Conservation (phyloP, 2,113 vertebrate species). For the Heliornis fulica region DNA sequence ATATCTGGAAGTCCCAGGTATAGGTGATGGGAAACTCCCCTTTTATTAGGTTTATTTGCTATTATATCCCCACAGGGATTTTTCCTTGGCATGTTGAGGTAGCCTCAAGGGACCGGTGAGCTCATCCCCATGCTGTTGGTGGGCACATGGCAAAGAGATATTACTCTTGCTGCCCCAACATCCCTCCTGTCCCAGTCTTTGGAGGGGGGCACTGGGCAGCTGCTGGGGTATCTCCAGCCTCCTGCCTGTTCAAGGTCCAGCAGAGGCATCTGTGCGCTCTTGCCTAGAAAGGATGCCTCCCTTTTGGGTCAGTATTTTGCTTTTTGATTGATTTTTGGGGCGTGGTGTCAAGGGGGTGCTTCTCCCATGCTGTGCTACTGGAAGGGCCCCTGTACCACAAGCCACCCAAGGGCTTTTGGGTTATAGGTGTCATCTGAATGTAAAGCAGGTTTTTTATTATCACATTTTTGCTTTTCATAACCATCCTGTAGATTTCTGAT, state of each 20-base stretch:
- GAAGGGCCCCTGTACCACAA: not conserved
- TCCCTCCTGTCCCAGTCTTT: not conserved
- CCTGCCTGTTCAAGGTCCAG: not conserved
- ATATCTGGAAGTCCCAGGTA: not conserved
- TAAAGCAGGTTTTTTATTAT: not conserved
- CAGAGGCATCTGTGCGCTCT: fast-evolving
- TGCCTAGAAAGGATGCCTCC: not conserved
- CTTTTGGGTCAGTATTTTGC: not conserved
- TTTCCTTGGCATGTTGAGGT: fast-evolving
- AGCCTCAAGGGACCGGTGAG: fast-evolving
- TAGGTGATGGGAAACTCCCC: not conserved
- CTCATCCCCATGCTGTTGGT: not conserved
- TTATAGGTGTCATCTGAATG: not conserved
- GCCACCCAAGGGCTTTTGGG: not conserved
- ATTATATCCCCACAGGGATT: not conserved
- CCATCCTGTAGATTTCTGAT: slow-evolving; percentile 33
- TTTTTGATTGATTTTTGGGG: not conserved
- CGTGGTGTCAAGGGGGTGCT: not conserved
- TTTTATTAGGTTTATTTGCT: not conserved
- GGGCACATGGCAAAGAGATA: not conserved
- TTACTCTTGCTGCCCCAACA: not conserved
- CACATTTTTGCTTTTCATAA: slow-evolving; percentile 12
- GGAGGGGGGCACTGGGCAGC: not conserved
- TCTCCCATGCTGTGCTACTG: not conserved
- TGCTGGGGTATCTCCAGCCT: fast-evolving